These are phyloP conservation scores for Deilephila elpenor DNA, from an alignment of 2,888 invertebrate genomes.

Conservation along the genomic window DNA sequence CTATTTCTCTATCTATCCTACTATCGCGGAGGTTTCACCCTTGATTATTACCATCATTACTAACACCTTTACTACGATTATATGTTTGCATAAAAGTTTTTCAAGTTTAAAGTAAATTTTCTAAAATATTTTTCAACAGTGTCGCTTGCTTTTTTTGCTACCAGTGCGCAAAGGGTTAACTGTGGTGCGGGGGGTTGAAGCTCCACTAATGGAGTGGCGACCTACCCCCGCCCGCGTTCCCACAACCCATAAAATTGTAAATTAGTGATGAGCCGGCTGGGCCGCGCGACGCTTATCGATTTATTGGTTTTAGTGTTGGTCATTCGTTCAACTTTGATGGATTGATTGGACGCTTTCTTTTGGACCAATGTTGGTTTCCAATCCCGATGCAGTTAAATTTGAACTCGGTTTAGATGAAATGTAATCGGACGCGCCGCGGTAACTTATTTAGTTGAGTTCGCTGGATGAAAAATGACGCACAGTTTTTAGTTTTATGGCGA, in stretches of 20 bases:
- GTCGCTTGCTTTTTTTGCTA: constrained; percentile 43
- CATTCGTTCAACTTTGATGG: constrained; percentile 31
- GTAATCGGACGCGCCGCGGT: background rate
- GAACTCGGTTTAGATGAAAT: background rate
- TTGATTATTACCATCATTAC: no score
- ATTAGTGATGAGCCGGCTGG: constrained; percentile 82
- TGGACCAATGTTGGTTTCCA: background rate
- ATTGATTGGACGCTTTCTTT: constrained; percentile 6
- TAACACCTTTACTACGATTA: no score
- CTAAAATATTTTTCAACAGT: background rate
- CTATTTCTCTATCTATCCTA: no score
- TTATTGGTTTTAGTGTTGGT: constrained; percentile 74
- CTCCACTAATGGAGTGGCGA: constrained; percentile 75
- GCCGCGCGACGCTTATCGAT: constrained; percentile 76
- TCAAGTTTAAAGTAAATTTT: no score
- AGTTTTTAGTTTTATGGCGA: background rate
- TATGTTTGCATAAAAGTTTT: no score
- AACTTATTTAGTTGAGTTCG: constrained; percentile 6
- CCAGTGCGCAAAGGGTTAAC: constrained; percentile 68
- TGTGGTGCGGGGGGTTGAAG: constrained; percentile 64
- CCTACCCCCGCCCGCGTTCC: constrained; percentile 62
- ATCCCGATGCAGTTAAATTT: constrained; percentile 1
- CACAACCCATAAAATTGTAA: constrained; percentile 84
- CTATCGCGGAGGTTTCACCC: no score
- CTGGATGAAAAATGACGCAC: background rate